A percentile compares a stretch with the other conserved stretches of the same genome.
These are phyloP conservation scores for Cephus rjabovi DNA, from an alignment of 2,888 invertebrate genomes.

Conservation along the genomic window DNA sequence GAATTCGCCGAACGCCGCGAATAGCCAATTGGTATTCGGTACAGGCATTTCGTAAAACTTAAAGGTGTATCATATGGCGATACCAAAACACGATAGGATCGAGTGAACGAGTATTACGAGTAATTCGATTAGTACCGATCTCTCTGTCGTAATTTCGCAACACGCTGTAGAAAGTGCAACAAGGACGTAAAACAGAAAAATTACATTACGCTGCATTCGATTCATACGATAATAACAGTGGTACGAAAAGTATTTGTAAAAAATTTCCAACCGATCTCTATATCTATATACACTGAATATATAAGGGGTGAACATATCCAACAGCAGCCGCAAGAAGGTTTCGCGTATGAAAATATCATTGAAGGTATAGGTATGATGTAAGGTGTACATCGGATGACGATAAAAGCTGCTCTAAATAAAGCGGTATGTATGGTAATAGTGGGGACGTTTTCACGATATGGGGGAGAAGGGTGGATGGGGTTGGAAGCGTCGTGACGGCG, in stretches of 20 bases:
- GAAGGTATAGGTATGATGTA: conserved; percentile 20
- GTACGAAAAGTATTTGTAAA: neutral
- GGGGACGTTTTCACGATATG: conserved; percentile 15
- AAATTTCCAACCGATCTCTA: neutral
- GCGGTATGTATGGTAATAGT: conserved; percentile 54
- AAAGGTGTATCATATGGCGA: neutral
- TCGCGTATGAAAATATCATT: neutral
- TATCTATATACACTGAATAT: neutral
- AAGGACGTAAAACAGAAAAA: neutral
- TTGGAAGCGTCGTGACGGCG: conserved; percentile 20
- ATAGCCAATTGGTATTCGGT: neutral
- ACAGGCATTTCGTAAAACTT: neutral
- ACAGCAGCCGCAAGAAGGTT: neutral
- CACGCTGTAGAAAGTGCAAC: neutral
- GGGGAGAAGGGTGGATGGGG: conserved; percentile 3
- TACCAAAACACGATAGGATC: neutral
- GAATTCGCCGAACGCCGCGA: neutral
- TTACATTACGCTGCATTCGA: no score
- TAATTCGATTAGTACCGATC: neutral
- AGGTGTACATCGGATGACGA: conserved; percentile 37
- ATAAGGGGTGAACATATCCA: no score
- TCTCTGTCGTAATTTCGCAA: neutral
- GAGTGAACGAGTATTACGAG: neutral
- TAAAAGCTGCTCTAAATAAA: conserved; percentile 58
- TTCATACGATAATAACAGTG: neutral